Evolutionary conservation across 1,140 invertebrate genomes (phyloP), one percentile per base, ranked within the genome.

Genomic region (Drosophila arizonae): DNA sequence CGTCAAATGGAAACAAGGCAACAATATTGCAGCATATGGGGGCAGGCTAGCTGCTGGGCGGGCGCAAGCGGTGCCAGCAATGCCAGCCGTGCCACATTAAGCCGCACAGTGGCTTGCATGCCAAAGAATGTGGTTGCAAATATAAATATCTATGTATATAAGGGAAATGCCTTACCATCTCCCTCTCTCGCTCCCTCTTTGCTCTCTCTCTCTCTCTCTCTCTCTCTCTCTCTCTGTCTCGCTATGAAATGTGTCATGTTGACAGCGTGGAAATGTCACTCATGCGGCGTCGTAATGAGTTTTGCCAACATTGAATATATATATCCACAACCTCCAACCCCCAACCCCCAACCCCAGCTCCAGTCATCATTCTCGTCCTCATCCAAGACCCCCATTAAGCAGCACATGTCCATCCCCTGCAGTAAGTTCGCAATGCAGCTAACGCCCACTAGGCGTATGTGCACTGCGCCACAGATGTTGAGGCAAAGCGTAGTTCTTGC

Each of bases 171-270:
- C 43, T 17, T 17, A 4, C 43, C n/a, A 24, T 24, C 26, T 36
- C 50, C n/a, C 28, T 0, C 26, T n/a, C 51, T 30, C 28, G 1
- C 13, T 15, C 26, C 3, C 26, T n/a, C 51, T 15, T 10, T 8
- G 10, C 8, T 5, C 9, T 54, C 15, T 54, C 26, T n/a, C 51
- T 10, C 28, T 10, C 15, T 33, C 8, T 10, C n/a, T 54, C 15
- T 54, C 4, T 17, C 30, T 21, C 9, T 33, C n/a, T n/a, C 39
- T 17, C 30, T 21, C 9, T 33, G 8, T n/a, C 39, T 70, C 63
- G 79, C 63, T 84, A 70, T 84, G 79, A 88, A 87, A 87, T 84
- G 85, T 88, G 84, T 87, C 84, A 88, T 87, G 84, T 87, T 87
- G 79, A 87, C 84, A 77, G 69, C 79, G 79, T 79, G 67, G 82